Base-by-base conservation (phyloP, 2,888 invertebrate species). In the Bembecia ichneumoniformis region DNA sequence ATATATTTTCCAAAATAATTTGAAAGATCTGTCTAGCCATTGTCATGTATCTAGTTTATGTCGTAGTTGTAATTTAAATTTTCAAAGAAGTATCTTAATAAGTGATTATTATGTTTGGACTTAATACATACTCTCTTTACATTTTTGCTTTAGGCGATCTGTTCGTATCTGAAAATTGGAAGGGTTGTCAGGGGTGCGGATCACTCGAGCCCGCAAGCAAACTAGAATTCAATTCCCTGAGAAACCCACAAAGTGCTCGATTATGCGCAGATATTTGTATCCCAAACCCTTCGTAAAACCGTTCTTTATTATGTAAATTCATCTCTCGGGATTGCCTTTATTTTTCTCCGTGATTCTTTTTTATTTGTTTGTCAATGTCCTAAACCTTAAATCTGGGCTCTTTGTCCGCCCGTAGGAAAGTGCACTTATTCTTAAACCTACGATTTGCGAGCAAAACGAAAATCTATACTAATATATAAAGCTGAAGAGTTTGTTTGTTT, bases 241-340 rank as follows among this genome's bases (percentile, higher is more conserved):
- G 55, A 55, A 59, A 55, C 60, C 61, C 64, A 60, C 62, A 71
- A 69, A 74, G 59, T 68, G 64, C 62, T 68, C 68, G 70, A 72
- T 77, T 77, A 74, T 75, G 62, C 71, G 56, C 58, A 67, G 68
- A 73, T 72, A 76, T 76, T 75, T 77, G 72, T 74, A 64, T 68
- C 62, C 63, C 58, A 66, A 44, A 69, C 70, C 70, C 66, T 69
- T 66, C 57, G 62, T 54, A 57, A 68, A 66, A 64, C 65, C 64
- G 58, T 63, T 63, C 60, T 71, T 74, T 73, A 77, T 73, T 72
- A 77, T 74, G 73, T 60, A 75, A 74, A 78, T 75, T 71, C 65
- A 69, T 71, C 71, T 71, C 66, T 50, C 44, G 68, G 71, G 71
- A 70, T 70, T 59, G 62, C 60, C 62, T 69, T 66, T 66, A 60